These are phyloP conservation scores for Myiozetetes cayanensis DNA, from an alignment of 2,113 vertebrate genomes.

Conservation along the genomic window DNA sequence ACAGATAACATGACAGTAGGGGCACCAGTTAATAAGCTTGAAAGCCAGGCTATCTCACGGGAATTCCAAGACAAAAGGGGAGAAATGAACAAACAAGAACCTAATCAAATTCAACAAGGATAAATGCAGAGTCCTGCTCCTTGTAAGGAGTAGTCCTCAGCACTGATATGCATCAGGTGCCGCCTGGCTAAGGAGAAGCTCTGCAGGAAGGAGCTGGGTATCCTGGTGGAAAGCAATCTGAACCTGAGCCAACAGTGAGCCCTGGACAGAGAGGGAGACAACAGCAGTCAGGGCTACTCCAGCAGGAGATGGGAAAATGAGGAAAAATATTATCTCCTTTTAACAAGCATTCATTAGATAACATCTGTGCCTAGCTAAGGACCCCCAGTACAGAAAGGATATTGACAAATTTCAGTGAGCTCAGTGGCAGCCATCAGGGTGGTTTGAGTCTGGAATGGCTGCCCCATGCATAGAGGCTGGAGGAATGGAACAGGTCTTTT, in stretches of 20 bases:
- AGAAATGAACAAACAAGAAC: neutral
- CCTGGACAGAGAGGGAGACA: neutral
- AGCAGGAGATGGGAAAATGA: neutral
- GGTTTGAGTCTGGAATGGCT: neutral
- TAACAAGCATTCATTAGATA: neutral
- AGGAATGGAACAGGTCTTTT: neutral
- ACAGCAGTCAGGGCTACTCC: neutral
- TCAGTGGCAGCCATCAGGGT: neutral
- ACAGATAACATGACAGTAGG: neutral
- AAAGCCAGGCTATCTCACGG: neutral
- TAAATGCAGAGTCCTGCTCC: neutral
- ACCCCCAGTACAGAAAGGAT: neutral
- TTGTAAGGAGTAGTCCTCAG: neutral
- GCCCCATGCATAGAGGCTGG: fast-evolving
- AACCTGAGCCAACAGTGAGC: neutral
- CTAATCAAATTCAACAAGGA: neutral
- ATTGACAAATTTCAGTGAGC: neutral
- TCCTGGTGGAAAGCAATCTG: neutral
- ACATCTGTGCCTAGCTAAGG: neutral
- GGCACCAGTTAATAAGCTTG: neutral
- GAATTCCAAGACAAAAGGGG: neutral
- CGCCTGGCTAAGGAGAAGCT: neutral
- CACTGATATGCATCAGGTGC: fast-evolving
- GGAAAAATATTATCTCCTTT: neutral
- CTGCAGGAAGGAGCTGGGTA: neutral